Conservation (phyloP, 2,888 invertebrate species). For the Apotomis turbidana region DNA sequence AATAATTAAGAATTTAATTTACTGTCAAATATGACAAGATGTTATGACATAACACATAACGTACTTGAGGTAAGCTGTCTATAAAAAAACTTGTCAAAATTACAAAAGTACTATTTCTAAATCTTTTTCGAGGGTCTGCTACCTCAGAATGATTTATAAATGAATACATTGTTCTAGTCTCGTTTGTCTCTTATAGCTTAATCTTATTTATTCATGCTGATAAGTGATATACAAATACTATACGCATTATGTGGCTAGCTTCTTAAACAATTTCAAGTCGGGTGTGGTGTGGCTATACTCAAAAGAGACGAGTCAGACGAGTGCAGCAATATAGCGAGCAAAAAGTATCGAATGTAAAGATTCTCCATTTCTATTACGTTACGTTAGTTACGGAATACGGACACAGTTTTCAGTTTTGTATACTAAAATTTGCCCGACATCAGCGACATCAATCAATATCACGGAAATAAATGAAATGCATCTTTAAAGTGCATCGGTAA, state of each 20-base stretch:
- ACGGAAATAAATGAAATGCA: constrained; percentile 26
- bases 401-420: constrained; percentile 39
- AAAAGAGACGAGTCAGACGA: constrained; percentile 16
- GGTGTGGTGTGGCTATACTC: constrained; percentile 14
- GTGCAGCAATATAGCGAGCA: constrained; percentile 19
- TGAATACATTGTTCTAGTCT: no score
- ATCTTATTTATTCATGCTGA: no score
- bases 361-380: constrained; percentile 29
- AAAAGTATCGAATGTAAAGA: constrained; percentile 32
- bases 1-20: not conserved
- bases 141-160: no score
- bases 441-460: constrained; percentile 42
- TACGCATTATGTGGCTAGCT: not conserved
- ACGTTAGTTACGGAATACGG: constrained; percentile 41
- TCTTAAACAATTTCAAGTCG: constrained; percentile 9
- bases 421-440: constrained; percentile 41
- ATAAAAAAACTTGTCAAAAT: no score
- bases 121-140: no score
- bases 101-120: not conserved
- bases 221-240: not conserved
- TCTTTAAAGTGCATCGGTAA: constrained; percentile 24
- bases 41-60: constrained; percentile 3
- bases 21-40: not conserved
- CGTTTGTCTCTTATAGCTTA: no score
- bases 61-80: no score